Conservation (phyloP, 2,113 vertebrate species). For the Actenoides hombroni region DNA sequence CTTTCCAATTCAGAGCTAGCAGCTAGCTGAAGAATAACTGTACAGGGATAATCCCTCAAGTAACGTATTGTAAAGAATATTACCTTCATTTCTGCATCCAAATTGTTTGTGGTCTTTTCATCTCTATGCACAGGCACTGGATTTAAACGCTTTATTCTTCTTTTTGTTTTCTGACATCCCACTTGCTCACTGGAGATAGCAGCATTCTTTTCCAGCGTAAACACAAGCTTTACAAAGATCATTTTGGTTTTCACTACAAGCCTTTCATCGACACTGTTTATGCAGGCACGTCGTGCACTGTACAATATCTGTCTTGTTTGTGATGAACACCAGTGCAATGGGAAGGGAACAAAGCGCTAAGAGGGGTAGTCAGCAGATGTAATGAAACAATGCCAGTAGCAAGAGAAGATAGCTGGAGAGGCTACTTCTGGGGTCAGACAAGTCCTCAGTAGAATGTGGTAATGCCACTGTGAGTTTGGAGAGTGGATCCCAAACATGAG, state of each 20-base stretch:
- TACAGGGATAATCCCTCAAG: background rate
- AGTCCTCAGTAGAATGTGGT: background rate
- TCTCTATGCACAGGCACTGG: background rate
- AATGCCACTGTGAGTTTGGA: background rate
- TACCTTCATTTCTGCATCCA: background rate
- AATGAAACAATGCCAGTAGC: background rate
- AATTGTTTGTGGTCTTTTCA: accelerated
- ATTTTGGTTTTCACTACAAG: background rate
- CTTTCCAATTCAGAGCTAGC: accelerated
- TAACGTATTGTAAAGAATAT: background rate
- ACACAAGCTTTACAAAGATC: background rate
- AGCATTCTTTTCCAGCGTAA: background rate
- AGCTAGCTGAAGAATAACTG: background rate
- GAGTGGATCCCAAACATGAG: background rate
- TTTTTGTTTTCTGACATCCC: background rate
- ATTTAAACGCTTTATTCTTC: background rate
- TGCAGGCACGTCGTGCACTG: background rate
- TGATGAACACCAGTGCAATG: background rate
- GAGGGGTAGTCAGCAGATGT: background rate
- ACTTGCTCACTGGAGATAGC: background rate
- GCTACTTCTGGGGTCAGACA: background rate
- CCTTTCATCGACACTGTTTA: conserved; percentile 10
- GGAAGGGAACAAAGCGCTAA: background rate
- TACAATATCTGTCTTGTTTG: conserved; percentile 1
- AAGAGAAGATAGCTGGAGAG: background rate